These are phyloP conservation scores for Tridacna crocea DNA, from an alignment of 2,888 invertebrate genomes.

Conservation along the genomic window DNA sequence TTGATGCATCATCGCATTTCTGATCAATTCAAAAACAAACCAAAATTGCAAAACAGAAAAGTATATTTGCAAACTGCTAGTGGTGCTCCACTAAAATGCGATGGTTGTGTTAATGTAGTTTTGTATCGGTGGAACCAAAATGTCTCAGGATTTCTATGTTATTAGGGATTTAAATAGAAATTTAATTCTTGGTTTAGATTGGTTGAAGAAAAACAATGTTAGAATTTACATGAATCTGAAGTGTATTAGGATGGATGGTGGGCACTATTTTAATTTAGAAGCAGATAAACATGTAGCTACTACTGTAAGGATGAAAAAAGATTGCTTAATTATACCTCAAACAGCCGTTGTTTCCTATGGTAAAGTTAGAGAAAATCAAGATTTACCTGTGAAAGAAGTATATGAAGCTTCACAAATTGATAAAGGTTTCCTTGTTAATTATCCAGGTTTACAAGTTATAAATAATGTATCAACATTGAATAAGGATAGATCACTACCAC, in stretches of 20 bases:
- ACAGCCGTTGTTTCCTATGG: slow-evolving; percentile 24
- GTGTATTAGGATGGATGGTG: slow-evolving; percentile 26
- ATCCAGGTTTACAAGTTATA: slow-evolving; percentile 31
- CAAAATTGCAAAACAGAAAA: slow-evolving; percentile 24
- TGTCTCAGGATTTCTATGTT: slow-evolving; percentile 34
- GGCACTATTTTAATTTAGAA: slow-evolving; percentile 29
- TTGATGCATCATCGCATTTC: too few species aligned
- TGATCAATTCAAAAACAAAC: slow-evolving; percentile 33
- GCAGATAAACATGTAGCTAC: slow-evolving; percentile 46
- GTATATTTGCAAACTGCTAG: slow-evolving; percentile 29
- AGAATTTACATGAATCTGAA: slow-evolving; percentile 41
- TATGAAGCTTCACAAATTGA: slow-evolving; percentile 28
- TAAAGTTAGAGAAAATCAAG: slow-evolving; percentile 20
- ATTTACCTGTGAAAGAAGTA: neutral
- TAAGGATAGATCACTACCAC: too few species aligned
- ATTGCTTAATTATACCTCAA: slow-evolving; percentile 35
- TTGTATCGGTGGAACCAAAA: slow-evolving; percentile 33
- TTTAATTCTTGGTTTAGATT: slow-evolving; percentile 36
- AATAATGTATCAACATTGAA: slow-evolving; percentile 6
- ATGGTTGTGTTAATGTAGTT: slow-evolving; percentile 30
- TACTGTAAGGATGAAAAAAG: slow-evolving; percentile 17
- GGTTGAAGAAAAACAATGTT: slow-evolving; percentile 23
- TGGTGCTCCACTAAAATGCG: slow-evolving; percentile 20
- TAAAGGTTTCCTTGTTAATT: slow-evolving; percentile 24
- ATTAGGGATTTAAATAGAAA: slow-evolving; percentile 36